A percentile compares a stretch with the other conserved stretches of the same genome.
Evolutionary conservation across 2,113 vertebrate genomes (phyloP).

Genomic region (Eupsittula cactorum): DNA sequence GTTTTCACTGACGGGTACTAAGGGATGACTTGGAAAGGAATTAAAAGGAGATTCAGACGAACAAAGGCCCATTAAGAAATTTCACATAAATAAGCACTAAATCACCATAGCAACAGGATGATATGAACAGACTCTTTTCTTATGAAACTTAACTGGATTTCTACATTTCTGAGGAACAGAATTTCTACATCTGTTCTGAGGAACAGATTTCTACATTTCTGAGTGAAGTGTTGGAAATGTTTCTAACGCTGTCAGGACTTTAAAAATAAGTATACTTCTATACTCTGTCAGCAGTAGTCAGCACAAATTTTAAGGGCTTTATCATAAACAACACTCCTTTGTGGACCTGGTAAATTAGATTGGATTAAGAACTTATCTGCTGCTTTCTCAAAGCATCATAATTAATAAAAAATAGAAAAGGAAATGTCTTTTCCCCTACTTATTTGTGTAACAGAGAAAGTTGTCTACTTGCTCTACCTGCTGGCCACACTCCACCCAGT

Average conservation of each 20-base stretch:
- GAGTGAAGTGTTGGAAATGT: neutral
- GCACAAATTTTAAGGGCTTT: neutral
- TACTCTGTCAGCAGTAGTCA: neutral
- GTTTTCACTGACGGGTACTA: slow-evolving; percentile 14
- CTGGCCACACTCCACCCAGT: neutral
- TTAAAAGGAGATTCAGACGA: slow-evolving; percentile 33
- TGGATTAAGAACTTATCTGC: neutral
- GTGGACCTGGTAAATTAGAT: neutral
- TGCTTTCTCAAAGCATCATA: neutral
- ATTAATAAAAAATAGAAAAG: neutral
- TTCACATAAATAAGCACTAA: slow-evolving; percentile 35
- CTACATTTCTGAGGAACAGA: neutral
- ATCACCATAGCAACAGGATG: slow-evolving; percentile 29
- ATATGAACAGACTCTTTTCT: slow-evolving; percentile 49
- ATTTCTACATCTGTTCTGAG: neutral
- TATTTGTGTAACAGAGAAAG: neutral
- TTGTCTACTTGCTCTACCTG: rapidly evolving
- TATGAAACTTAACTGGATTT: slow-evolving; percentile 8
- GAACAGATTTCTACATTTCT: neutral
- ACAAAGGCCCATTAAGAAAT: slow-evolving; percentile 61
- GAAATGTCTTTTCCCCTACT: neutral
- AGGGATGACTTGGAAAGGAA: slow-evolving; percentile 19
- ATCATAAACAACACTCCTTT: neutral
- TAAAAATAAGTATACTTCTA: neutral
- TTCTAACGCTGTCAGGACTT: neutral